Evolutionary conservation across 2,888 invertebrate species (phyloP).

Genomic region (Leptinotarsa rubiginosa): DNA sequence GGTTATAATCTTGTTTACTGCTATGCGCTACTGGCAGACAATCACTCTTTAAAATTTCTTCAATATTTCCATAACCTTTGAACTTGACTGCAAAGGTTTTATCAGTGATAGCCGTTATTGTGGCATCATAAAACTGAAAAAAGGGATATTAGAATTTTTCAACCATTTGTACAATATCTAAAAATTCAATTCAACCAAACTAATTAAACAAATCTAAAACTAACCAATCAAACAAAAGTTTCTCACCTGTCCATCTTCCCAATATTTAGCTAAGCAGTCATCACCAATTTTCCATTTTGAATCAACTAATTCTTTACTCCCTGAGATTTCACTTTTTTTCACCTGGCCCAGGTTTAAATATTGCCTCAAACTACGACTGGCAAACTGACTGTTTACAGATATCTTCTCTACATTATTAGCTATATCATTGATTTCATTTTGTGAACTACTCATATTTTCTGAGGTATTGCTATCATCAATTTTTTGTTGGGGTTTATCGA

Average conservation of each 20-base stretch:
- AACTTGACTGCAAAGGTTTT: constrained; percentile 88
- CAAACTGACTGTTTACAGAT: constrained; percentile 62
- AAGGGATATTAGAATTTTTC: constrained; percentile 2
- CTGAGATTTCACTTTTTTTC: constrained; percentile 31
- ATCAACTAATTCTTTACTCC: constrained; percentile 29
- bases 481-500: not conserved
- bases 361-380: constrained; percentile 61
- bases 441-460: constrained; percentile 28
- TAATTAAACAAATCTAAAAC: no score
- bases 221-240: not conserved
- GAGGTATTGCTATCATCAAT: constrained; percentile 9
- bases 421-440: constrained; percentile 43
- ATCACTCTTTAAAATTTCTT: constrained; percentile 86
- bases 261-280: constrained; percentile 89
- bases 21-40: constrained; percentile 74
- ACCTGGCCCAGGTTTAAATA: constrained; percentile 59
- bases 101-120: constrained; percentile 84
- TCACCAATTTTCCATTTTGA: constrained; percentile 82
- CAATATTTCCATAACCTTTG: constrained; percentile 89
- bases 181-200: no score
- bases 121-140: constrained; percentile 83
- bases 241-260: constrained; percentile 89
- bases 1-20: constrained; percentile 41
- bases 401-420: constrained; percentile 55
- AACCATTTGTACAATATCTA: no score